Conservation (phyloP, 2,113 vertebrate genomes). For the Aplodontia rufa region DNA sequence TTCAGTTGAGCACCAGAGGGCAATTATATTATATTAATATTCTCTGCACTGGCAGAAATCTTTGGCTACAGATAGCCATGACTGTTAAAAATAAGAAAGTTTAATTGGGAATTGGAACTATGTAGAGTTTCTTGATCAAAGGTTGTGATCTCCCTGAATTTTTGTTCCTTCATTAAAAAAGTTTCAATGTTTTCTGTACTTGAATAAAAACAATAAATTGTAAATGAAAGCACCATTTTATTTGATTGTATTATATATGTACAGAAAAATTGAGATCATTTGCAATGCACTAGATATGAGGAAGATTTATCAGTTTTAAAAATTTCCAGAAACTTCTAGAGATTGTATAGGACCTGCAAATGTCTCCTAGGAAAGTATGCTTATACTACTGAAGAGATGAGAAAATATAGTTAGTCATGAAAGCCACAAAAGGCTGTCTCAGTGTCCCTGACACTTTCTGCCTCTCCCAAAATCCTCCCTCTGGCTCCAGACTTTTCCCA, state of each 20-base stretch:
- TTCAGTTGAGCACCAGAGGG: slow-evolving; percentile 58
- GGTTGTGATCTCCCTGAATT: not conserved
- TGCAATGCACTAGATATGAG: not conserved
- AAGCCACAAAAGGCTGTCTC: not conserved
- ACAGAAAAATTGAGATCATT: not conserved
- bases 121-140: not conserved
- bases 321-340: not conserved
- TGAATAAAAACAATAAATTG: not conserved
- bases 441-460: not conserved
- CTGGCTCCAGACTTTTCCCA: not conserved
- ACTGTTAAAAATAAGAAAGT: slow-evolving; percentile 56
- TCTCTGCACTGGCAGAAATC: slow-evolving; percentile 53
- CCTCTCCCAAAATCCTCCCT: not conserved
- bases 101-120: slow-evolving; percentile 28
- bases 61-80: slow-evolving; percentile 67
- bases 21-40: slow-evolving; percentile 46
- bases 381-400: not conserved
- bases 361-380: not conserved
- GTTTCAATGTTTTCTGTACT: slow-evolving; percentile 28
- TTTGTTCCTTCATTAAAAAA: not conserved
- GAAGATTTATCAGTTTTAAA: not conserved
- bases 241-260: not conserved
- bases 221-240: slow-evolving; percentile 18
- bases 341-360: not conserved
- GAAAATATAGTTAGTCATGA: not conserved